Percentiles rank a stretch among this genome's conserved stretches.
Evolutionary conservation across 2,888 invertebrate genomes (phyloP).

Genomic region (Tanytarsus gracilentus): DNA sequence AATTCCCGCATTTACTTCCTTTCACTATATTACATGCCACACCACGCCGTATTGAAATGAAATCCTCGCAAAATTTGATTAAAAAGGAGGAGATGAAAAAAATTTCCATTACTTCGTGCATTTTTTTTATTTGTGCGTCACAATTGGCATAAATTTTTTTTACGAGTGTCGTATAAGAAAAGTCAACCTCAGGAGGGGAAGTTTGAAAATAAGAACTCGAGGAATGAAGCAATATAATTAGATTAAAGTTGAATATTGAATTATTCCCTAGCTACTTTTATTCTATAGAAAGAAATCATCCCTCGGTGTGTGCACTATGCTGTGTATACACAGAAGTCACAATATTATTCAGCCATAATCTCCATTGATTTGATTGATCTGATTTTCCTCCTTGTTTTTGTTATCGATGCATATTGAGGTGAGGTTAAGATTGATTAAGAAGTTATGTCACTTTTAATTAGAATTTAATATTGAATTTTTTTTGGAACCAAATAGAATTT

Average conservation of each 20-base stretch:
- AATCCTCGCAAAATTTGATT: conserved; percentile 8
- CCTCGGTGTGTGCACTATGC: neutral
- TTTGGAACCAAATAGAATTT: too few relatives aligned
- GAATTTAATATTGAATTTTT: too few relatives aligned
- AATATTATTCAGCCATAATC: conserved; percentile 12
- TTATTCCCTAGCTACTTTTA: neutral
- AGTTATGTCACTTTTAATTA: too few relatives aligned
- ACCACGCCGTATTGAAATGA: neutral
- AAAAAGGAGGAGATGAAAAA: neutral
- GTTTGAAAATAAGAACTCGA: too few relatives aligned
- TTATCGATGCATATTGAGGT: neutral
- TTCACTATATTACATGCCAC: neutral
- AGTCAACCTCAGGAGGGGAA: neutral
- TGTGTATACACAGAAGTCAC: neutral
- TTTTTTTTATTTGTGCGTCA: conserved; percentile 9
- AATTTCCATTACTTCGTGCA: neutral
- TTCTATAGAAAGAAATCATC: neutral
- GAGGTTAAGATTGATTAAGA: neutral
- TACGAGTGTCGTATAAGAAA: neutral
- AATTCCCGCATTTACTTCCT: neutral
- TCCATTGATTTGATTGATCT: conserved; percentile 10
- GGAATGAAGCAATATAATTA: conserved; percentile 5
- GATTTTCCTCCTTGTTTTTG: neutral
- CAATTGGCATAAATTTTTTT: conserved; percentile 13
- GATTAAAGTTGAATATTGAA: conserved; percentile 13